phyloP scores from a whole-genome alignment of 2,113 vertebrate species.

The Syngnathus floridae region DNA sequence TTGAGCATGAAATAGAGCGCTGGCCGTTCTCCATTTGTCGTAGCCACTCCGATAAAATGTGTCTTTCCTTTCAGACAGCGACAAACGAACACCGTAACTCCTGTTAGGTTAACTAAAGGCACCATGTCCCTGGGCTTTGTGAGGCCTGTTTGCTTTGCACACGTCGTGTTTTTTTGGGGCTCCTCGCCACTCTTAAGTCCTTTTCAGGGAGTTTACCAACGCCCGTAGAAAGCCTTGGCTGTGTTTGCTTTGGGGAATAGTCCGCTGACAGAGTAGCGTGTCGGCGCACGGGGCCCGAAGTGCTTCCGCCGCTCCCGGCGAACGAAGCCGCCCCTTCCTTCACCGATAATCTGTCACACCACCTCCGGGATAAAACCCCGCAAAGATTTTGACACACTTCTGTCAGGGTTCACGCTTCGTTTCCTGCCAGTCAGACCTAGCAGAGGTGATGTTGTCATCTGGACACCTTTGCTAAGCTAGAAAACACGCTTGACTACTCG shows the following conservation, averaged over 20 bases:
- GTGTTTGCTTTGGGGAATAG: slow-evolving; percentile 76
- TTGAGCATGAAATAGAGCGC: slow-evolving; percentile 50
- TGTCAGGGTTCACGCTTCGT: slow-evolving; percentile 82
- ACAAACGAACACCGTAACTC: slow-evolving; percentile 44
- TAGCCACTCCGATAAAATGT: slow-evolving; percentile 54
- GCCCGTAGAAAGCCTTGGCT: slow-evolving; percentile 49
- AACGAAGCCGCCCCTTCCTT: slow-evolving; percentile 64
- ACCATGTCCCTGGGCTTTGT: slow-evolving; percentile 65
- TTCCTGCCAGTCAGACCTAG: slow-evolving; percentile 61
- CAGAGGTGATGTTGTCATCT: slow-evolving; percentile 36
- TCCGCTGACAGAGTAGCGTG: slow-evolving; percentile 74
- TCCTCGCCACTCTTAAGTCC: slow-evolving; percentile 62
- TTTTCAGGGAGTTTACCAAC: slow-evolving; percentile 68
- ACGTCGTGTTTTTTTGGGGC: slow-evolving; percentile 68
- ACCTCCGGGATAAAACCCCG: slow-evolving; percentile 68
- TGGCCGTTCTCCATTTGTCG: slow-evolving; percentile 35
- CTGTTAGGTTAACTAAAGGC: slow-evolving; percentile 59
- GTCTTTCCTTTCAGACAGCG: slow-evolving; percentile 45
- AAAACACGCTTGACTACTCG: not conserved
- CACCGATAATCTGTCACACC: slow-evolving; percentile 73
- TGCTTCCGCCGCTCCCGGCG: slow-evolving; percentile 71
- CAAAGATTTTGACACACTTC: slow-evolving; percentile 76
- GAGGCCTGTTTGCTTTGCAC: slow-evolving; percentile 64
- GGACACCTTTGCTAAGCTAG: slow-evolving; percentile 19
- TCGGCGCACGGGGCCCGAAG: slow-evolving; percentile 65